Conservation (phyloP, 2,113 vertebrate genomes). For the Varanus komodoensis region DNA sequence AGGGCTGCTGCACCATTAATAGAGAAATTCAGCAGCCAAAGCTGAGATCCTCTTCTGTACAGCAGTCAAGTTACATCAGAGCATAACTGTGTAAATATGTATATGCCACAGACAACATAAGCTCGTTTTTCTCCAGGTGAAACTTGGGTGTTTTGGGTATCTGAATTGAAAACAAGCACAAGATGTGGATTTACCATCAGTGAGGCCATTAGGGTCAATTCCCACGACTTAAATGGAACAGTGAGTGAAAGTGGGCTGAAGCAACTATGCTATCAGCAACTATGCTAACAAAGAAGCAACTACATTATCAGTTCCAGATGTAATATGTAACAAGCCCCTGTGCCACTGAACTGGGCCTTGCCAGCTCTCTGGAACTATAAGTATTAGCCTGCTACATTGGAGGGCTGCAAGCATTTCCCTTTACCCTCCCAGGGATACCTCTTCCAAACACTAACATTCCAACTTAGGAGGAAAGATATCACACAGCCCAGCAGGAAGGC, state of each 20-base stretch:
- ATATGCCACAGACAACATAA: background rate
- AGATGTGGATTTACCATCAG: background rate
- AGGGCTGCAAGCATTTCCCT: background rate
- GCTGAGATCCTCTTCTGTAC: background rate
- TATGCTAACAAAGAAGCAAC: background rate
- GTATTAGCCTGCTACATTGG: background rate
- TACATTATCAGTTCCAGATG: background rate
- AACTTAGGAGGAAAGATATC: slow-evolving; percentile 11
- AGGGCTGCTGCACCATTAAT: no score
- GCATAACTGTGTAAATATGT: background rate
- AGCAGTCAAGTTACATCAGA: background rate
- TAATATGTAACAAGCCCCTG: background rate
- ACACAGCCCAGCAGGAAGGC: slow-evolving; percentile 20
- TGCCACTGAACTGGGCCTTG: background rate
- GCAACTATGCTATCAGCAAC: background rate
- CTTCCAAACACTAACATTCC: background rate
- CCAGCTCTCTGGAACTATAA: background rate
- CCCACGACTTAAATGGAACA: background rate
- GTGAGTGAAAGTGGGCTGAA: background rate
- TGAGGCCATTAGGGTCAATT: background rate
- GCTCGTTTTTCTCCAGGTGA: background rate
- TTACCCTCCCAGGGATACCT: background rate
- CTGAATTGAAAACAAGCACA: background rate
- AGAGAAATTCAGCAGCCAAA: no score
- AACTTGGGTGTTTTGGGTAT: background rate